phyloP scores from a whole-genome alignment of 2,113 vertebrate genomes.

The Microcebus jonahi region DNA sequence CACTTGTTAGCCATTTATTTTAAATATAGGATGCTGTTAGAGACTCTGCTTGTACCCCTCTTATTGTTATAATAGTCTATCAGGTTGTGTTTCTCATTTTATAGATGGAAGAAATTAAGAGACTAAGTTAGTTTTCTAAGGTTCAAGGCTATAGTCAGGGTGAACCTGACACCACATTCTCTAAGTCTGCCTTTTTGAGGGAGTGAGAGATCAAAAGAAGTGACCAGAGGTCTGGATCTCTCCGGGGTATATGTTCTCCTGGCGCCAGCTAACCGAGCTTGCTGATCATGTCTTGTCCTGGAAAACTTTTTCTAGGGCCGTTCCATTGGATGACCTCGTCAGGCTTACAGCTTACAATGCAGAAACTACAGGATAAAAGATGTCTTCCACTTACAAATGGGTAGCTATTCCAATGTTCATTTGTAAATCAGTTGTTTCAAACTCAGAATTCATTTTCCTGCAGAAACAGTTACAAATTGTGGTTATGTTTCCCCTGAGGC shows the following conservation, averaged over 20 bases:
- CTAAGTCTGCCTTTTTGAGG: not conserved
- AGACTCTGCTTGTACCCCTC: not conserved
- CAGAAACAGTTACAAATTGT: constrained; percentile 44
- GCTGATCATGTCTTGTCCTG: not conserved
- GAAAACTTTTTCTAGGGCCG: not conserved
- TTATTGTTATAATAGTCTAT: not conserved
- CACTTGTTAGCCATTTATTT: not conserved
- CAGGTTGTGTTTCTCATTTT: not conserved
- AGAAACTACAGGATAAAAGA: not conserved
- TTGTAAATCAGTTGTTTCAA: constrained; percentile 60
- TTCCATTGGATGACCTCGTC: not conserved
- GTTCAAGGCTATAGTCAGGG: not conserved
- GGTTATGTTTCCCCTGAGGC: constrained; percentile 46
- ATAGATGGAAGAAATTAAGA: not conserved
- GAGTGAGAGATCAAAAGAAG: not conserved
- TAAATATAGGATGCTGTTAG: not conserved
- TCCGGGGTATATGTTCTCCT: not conserved
- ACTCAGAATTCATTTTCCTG: constrained; percentile 38
- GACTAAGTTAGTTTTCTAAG: not conserved
- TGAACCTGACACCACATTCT: not conserved
- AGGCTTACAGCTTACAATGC: not conserved
- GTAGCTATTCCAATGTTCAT: constrained; percentile 31
- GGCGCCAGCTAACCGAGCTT: not conserved
- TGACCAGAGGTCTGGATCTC: not conserved
- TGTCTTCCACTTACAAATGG: not conserved